Conservation (phyloP, 2,888 invertebrate genomes). For the Hirudinaria manillensis region DNA sequence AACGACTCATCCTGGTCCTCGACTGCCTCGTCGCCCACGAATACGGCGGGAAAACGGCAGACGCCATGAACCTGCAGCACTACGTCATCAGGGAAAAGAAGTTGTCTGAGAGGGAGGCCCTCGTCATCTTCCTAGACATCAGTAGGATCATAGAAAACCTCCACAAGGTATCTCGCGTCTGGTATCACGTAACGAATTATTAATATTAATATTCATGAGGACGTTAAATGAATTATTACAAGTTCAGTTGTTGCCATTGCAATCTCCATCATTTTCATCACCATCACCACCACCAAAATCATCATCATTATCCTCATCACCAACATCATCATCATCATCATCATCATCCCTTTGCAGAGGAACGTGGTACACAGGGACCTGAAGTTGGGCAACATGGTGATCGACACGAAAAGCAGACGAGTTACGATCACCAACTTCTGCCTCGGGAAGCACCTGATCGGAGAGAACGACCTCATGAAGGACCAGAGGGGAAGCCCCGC, state of each 20-base stretch:
- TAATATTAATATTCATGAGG: too few relatives aligned
- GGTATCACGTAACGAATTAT: neutral
- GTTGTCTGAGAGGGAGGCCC: slow-evolving; percentile 67
- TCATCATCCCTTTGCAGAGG: slow-evolving; percentile 58
- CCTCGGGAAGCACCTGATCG: slow-evolving; percentile 69
- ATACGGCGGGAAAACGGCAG: slow-evolving; percentile 57
- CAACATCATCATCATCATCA: neutral
- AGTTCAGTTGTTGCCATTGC: too few relatives aligned
- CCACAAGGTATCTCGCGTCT: slow-evolving; percentile 62
- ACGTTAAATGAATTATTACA: too few relatives aligned
- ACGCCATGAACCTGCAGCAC: slow-evolving; percentile 65
- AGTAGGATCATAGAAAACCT: slow-evolving; percentile 68
- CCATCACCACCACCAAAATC: neutral
- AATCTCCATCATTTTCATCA: neutral
- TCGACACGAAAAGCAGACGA: slow-evolving; percentile 63
- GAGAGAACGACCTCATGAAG: slow-evolving; percentile 64
- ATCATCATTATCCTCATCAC: neutral
- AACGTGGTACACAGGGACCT: slow-evolving; percentile 73
- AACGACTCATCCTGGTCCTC: slow-evolving; percentile 65
- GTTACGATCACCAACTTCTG: slow-evolving; percentile 72
- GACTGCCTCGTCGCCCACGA: slow-evolving; percentile 71
- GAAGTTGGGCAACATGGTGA: slow-evolving; percentile 70
- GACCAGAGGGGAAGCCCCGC: slow-evolving; percentile 75
- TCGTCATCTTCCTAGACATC: slow-evolving; percentile 69
- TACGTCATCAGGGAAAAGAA: slow-evolving; percentile 72